Percentiles rank a stretch among this genome's conserved stretches.
phyloP scores from a whole-genome alignment of 2,888 invertebrate species.

The Eurytoma adleriae region DNA sequence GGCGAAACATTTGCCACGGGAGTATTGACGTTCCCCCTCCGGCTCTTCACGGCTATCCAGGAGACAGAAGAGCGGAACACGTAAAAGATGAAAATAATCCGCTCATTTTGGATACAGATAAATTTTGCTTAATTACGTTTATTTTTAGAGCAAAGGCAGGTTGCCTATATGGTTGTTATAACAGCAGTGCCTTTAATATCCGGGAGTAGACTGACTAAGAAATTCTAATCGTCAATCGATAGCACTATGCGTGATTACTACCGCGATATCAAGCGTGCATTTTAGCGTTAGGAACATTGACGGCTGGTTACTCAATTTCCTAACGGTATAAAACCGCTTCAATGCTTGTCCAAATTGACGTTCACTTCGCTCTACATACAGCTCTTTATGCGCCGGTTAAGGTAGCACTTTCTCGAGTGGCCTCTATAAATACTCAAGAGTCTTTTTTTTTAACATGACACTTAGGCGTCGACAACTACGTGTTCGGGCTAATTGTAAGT shows the following conservation, averaged over 20 bases:
- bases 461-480: neutral
- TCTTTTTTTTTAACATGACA: conserved; percentile 7
- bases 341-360: conserved; percentile 32
- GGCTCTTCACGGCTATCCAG: neutral
- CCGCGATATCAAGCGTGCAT: conserved; percentile 7
- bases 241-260: neutral
- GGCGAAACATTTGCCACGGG: conserved; percentile 18
- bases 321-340: conserved; percentile 29
- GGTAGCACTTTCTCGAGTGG: conserved; percentile 38
- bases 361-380: neutral
- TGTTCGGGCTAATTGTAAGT: neutral
- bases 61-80: neutral
- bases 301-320: conserved; percentile 36
- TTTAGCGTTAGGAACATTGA: conserved; percentile 12
- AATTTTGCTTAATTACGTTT: too few species aligned
- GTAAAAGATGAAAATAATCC: too few species aligned
- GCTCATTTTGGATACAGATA: too few species aligned
- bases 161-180: neutral
- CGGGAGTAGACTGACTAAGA: conserved; percentile 8
- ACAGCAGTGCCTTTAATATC: neutral
- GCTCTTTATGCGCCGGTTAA: conserved; percentile 11
- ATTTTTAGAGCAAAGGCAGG: too few species aligned
- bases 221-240: neutral
- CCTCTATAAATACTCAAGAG: conserved; percentile 41
- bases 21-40: neutral